Evolutionary conservation across 2,797 vertebrate species (phyloP).

Genomic region (Prunella strophiata): DNA sequence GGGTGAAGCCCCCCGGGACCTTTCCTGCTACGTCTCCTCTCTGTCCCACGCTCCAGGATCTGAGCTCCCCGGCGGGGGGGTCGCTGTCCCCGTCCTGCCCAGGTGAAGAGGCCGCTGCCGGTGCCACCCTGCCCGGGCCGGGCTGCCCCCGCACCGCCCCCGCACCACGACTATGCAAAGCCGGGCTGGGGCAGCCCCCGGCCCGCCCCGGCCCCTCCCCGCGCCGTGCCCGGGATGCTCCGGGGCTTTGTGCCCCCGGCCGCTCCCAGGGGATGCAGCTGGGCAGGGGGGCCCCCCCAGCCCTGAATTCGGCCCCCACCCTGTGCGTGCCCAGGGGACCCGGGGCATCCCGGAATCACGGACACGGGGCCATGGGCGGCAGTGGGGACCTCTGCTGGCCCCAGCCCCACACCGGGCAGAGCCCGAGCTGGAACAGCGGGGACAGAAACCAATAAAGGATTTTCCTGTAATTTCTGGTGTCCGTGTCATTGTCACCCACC

Average conservation of each 20-base stretch:
- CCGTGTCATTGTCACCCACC: not conserved
- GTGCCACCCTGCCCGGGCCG: not conserved
- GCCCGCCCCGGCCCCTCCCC: not conserved
- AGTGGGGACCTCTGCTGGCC: not conserved
- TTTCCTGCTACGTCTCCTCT: not conserved
- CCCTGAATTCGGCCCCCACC: not conserved
- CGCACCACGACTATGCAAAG: conserved; percentile 2
- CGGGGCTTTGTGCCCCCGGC: fast-evolving
- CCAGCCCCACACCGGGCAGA: not conserved
- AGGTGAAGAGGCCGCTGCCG: not conserved
- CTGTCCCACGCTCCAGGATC: conserved; percentile 53
- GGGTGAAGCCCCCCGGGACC: not conserved
- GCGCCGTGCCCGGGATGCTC: not conserved
- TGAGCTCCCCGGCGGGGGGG: conserved; percentile 3
- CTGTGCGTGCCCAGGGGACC: fast-evolving
- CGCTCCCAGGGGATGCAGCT: not conserved
- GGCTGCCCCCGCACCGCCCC: not conserved
- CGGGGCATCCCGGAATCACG: not conserved
- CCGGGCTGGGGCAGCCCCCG: not conserved
- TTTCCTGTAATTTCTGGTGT: not conserved
- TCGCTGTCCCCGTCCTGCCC: not conserved
- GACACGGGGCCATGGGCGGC: fast-evolving
- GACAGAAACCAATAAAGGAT: conserved; percentile 34
- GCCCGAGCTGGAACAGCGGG: not conserved
- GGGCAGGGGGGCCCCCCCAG: not conserved